These are phyloP conservation scores for Pterocles burchelli DNA, from an alignment of 2,113 vertebrate genomes.

Conservation along the genomic window DNA sequence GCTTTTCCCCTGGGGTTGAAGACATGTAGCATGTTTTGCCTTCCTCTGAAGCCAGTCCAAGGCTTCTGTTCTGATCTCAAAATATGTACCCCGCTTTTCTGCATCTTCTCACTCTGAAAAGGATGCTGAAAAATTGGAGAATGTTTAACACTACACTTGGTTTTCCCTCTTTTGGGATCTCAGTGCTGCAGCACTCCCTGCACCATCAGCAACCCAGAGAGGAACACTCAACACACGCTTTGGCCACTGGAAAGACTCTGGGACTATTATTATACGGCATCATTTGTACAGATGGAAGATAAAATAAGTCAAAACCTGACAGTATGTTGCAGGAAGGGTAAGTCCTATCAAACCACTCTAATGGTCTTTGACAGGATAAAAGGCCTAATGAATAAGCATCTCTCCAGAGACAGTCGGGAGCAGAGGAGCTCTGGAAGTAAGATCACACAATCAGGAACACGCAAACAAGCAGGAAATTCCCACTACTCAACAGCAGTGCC, in stretches of 20 bases:
- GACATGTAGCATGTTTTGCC: background rate
- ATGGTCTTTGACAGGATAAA: constrained; percentile 22
- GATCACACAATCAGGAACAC: constrained; percentile 26
- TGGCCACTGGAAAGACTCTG: background rate
- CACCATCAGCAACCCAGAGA: background rate
- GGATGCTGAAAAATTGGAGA: too few relatives aligned
- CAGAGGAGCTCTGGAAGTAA: constrained; percentile 3
- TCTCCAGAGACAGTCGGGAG: background rate
- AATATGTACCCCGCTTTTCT: background rate
- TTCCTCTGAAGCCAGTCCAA: constrained; percentile 25
- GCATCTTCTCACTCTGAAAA: too few relatives aligned
- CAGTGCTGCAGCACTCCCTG: background rate
- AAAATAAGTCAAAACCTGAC: background rate
- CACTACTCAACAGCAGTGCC: constrained; percentile 2
- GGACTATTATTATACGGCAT: background rate
- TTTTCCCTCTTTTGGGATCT: background rate
- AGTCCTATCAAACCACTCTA: background rate
- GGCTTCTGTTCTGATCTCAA: background rate
- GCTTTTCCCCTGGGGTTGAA: background rate
- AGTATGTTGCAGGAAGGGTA: background rate
- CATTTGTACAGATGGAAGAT: background rate
- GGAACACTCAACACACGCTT: background rate
- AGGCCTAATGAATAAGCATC: constrained; percentile 15
- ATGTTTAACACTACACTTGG: background rate
- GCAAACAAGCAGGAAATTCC: constrained; percentile 53